Evolutionary conservation across 2,888 invertebrate species (phyloP).

Genomic region (Sericinus montela): DNA sequence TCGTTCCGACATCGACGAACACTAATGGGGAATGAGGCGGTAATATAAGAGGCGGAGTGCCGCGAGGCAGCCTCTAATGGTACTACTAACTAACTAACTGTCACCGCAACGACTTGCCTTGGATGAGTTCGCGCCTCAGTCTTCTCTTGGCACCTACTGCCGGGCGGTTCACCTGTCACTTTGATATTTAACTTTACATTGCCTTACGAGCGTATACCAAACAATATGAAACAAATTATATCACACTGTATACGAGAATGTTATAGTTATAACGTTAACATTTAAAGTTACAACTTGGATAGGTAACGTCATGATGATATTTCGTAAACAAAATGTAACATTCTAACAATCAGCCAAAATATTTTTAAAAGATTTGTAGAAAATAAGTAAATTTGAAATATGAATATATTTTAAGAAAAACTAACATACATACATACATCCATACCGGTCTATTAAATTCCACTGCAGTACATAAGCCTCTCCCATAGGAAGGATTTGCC

Average conservation of each 20-base stretch:
- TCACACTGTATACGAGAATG: constrained; percentile 30
- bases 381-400: too few species aligned
- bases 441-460: too few species aligned
- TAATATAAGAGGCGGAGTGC: constrained; percentile 36
- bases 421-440: too few species aligned
- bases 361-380: too few species aligned
- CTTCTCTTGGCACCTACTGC: constrained; percentile 20
- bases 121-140: constrained; percentile 34
- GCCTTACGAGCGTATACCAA: constrained; percentile 33
- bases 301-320: too few species aligned
- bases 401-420: too few species aligned
- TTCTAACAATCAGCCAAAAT: too few species aligned
- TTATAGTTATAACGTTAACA: constrained; percentile 4
- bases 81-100: constrained; percentile 60
- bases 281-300: constrained; percentile 1
- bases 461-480: too few species aligned
- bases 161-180: constrained; percentile 38
- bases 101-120: constrained; percentile 55
- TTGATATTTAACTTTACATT: constrained; percentile 40
- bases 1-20: constrained; percentile 63
- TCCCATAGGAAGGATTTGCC: too few species aligned
- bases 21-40: constrained; percentile 55
- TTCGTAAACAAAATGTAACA: too few species aligned
- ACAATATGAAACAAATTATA: constrained; percentile 44
- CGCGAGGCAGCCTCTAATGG: constrained; percentile 55